A percentile compares a stretch with the other conserved stretches of the same genome.
Evolutionary conservation across 2,113 vertebrate genomes (phyloP).

Genomic region (Gallinago jamesoni): DNA sequence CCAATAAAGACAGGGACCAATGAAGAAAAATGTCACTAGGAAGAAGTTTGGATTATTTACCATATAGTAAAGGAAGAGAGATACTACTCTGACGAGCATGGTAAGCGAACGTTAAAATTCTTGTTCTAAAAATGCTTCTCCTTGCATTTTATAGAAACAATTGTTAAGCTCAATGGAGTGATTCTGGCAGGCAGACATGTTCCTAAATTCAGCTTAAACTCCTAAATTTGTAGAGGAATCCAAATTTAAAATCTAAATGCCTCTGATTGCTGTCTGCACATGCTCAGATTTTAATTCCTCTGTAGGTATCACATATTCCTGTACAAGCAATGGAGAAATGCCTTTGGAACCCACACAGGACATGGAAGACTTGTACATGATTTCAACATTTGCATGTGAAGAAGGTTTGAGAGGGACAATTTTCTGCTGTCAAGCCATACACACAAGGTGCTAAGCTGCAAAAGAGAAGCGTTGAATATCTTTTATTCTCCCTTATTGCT

Average conservation of each 20-base stretch:
- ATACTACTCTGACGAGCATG: background rate
- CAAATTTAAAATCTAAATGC: background rate
- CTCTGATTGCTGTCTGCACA: background rate
- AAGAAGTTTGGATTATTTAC: background rate
- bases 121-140: background rate
- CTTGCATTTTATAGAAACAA: background rate
- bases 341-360: background rate
- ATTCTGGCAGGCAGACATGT: background rate
- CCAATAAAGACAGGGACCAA: background rate
- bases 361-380: rapidly evolving
- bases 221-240: background rate
- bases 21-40: background rate
- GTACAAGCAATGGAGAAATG: background rate
- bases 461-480: background rate
- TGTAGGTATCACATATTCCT: background rate
- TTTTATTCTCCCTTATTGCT: background rate
- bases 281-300: background rate
- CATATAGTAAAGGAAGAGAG: background rate
- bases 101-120: background rate
- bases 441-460: background rate
- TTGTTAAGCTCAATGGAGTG: background rate
- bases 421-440: background rate
- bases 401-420: background rate
- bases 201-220: background rate
- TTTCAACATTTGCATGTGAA: background rate